Evolutionary conservation across 1,140 invertebrate species (phyloP).

Genomic region (Polypedilum vanderplanki): DNA sequence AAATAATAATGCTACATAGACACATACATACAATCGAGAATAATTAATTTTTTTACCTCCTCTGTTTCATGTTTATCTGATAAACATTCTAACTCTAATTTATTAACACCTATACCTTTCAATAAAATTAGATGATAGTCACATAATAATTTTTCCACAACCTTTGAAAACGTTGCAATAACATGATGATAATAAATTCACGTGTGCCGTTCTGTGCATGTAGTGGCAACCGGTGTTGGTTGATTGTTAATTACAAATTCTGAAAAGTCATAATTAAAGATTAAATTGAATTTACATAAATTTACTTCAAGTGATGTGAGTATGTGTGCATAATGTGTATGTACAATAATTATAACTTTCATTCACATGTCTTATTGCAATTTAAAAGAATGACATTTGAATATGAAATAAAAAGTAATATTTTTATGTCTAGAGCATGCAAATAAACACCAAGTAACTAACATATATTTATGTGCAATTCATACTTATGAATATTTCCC

Average conservation of each 20-base stretch:
- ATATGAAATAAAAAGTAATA: no score
- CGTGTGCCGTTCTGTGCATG: no score
- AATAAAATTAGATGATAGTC: conserved; percentile 7
- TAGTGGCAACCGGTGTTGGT: neutral
- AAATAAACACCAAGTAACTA: no score
- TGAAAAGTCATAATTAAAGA: conserved; percentile 9
- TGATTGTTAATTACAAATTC: conserved; percentile 7
- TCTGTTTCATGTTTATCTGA: neutral
- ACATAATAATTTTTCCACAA: neutral
- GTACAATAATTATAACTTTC: no score
- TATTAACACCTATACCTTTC: neutral
- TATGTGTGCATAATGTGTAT: no score
- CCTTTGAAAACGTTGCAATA: no score
- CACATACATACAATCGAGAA: neutral
- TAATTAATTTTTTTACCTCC: neutral
- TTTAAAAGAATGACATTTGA: no score
- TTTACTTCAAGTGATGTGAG: neutral
- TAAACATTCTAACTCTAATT: neutral
- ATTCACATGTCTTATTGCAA: no score
- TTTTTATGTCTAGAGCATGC: no score
- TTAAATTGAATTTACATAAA: conserved; percentile 6
- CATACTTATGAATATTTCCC: no score
- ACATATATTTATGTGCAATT: no score
- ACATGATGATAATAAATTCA: no score
- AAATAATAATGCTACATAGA: neutral